Evolutionary conservation across 2,888 invertebrate genomes (phyloP).

Genomic region (Campoplex capitator): DNA sequence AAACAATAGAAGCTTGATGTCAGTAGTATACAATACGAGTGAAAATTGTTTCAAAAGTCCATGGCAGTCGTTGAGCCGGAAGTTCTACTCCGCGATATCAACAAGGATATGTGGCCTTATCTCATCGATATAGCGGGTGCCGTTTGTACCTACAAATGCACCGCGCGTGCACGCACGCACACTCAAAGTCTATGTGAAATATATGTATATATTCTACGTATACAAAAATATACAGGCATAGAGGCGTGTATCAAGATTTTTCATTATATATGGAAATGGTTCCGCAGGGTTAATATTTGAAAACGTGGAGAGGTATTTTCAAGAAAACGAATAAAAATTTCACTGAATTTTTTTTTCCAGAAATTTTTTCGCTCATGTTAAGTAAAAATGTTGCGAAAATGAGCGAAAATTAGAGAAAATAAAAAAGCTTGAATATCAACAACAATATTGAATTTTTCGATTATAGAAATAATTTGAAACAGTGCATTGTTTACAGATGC

Average conservation of each 20-base stretch:
- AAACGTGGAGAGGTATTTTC: not conserved
- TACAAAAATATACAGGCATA: not conserved
- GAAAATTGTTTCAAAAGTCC: not conserved
- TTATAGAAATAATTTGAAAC: no score
- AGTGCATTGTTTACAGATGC: not conserved
- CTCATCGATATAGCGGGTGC: constrained; percentile 41
- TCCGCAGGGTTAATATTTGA: not conserved
- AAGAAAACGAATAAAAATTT: not conserved
- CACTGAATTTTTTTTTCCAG: no score
- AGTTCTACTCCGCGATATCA: constrained; percentile 73
- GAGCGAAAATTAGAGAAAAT: no score
- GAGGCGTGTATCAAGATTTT: not conserved
- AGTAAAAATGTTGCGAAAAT: no score
- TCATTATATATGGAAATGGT: not conserved
- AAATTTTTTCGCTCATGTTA: no score
- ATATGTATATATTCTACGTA: no score
- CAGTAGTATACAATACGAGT: constrained; percentile 12
- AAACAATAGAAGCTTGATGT: not conserved
- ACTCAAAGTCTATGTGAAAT: no score
- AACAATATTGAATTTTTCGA: no score
- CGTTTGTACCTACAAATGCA: not conserved
- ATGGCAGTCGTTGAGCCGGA: constrained; percentile 67
- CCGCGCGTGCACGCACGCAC: no score
- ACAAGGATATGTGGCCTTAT: constrained; percentile 75
- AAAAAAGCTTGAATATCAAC: no score